Evolutionary conservation across 2,797 vertebrate species (phyloP).

Genomic region (Karalla daura): DNA sequence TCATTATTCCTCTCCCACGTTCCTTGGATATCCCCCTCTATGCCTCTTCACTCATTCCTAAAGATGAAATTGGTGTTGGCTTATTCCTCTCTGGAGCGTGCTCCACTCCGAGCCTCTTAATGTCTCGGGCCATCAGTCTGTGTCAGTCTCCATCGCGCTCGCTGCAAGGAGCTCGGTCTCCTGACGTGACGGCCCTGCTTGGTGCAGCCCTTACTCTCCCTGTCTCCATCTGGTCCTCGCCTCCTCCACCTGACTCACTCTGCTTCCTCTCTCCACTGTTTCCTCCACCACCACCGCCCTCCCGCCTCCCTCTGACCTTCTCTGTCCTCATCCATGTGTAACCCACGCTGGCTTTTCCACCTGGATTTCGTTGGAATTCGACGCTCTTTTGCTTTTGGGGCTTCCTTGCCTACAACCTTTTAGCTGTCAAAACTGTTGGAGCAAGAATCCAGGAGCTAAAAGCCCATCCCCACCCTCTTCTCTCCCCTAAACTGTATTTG

Average conservation of each 20-base stretch:
- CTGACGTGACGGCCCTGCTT: constrained; percentile 52
- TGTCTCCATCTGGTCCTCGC: constrained; percentile 71
- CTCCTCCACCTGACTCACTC: constrained; percentile 61
- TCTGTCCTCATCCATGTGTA: constrained; percentile 35
- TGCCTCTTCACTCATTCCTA: constrained; percentile 67
- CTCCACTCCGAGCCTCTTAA: constrained; percentile 58
- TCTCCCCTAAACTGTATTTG: constrained; percentile 21
- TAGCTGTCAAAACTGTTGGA: constrained; percentile 25
- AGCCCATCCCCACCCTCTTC: constrained; percentile 2
- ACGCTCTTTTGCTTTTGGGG: constrained; percentile 1
- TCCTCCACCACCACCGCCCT: constrained; percentile 41
- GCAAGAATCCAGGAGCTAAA: constrained; percentile 7
- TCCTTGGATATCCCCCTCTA: constrained; percentile 58
- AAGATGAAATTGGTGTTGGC: constrained; percentile 67
- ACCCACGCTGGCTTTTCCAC: constrained; percentile 21
- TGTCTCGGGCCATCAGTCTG: constrained; percentile 66
- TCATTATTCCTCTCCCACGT: constrained; percentile 68
- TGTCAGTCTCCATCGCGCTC: constrained; percentile 68
- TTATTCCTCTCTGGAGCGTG: constrained; percentile 69
- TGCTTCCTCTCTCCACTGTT: constrained; percentile 33
- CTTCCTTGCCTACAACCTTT: constrained; percentile 15
- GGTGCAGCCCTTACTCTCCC: constrained; percentile 52
- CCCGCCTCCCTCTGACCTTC: constrained; percentile 61
- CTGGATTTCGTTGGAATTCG: constrained; percentile 19
- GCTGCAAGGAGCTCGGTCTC: constrained; percentile 49